phyloP scores from a whole-genome alignment of 2,888 invertebrate genomes.

The Dromius quadrimaculatus region DNA sequence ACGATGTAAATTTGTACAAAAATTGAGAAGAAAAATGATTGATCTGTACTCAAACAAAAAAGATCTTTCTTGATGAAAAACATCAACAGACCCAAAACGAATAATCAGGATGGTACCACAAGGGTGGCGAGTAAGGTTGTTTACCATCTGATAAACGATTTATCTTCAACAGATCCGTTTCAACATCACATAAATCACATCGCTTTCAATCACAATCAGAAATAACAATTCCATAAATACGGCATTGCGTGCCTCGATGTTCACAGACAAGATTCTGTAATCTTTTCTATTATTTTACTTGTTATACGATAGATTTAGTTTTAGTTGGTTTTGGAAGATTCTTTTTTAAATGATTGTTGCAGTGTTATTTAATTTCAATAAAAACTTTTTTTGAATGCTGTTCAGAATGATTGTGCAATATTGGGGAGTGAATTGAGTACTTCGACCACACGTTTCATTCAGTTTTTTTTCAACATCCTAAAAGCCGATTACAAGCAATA shows the following conservation, averaged over 20 bases:
- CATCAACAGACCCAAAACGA: conserved; percentile 24
- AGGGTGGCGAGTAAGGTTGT: conserved; percentile 8
- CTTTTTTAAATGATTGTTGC: no score
- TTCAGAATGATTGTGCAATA: no score
- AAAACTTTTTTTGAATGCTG: no score
- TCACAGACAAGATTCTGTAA: conserved; percentile 6
- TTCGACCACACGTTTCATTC: neutral
- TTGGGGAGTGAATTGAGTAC: neutral
- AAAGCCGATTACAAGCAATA: conserved; percentile 40
- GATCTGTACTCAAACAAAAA: conserved; percentile 28
- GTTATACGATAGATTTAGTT: no score
- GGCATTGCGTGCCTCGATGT: conserved; percentile 33
- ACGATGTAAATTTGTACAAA: neutral
- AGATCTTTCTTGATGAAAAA: conserved; percentile 27
- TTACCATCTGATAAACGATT: conserved; percentile 48
- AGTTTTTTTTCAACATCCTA: neutral
- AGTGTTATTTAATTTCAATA: no score
- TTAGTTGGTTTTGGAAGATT: no score
- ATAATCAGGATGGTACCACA: conserved; percentile 7
- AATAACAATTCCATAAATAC: conserved; percentile 49
- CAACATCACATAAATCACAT: conserved; percentile 49
- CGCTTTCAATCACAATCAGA: conserved; percentile 48
- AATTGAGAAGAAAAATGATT: conserved; percentile 5
- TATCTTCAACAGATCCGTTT: conserved; percentile 43
- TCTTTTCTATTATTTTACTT: no score